Percentiles rank a stretch among this genome's conserved stretches.
phyloP scores from a whole-genome alignment of 1,140 invertebrate species.

The Dinoponera quadriceps region DNA sequence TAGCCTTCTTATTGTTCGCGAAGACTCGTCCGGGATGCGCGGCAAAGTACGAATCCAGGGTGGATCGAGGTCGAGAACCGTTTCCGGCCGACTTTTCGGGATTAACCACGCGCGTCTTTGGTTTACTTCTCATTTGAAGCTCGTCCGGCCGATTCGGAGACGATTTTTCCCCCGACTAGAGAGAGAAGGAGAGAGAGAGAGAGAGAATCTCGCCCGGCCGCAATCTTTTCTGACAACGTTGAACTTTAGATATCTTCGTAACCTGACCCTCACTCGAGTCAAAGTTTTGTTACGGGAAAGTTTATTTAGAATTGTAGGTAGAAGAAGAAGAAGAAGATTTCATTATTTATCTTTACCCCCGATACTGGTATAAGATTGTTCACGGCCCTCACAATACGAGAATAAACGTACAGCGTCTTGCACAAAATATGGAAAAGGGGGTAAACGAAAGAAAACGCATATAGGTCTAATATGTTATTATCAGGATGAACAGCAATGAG shows the following conservation, averaged over 20 bases:
- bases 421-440: no score
- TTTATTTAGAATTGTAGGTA: not conserved
- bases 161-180: not conserved
- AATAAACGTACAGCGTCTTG: no score
- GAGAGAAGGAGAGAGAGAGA: no score
- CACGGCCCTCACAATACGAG: no score
- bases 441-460: no score
- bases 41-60: not conserved
- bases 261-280: not conserved
- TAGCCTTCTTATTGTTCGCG: conserved; percentile 30
- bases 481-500: no score
- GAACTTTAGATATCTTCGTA: conserved; percentile 23
- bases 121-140: conserved; percentile 35
- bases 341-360: not conserved
- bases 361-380: not conserved
- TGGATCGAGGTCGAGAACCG: not conserved
- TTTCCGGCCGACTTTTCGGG: not conserved
- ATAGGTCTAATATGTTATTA: no score
- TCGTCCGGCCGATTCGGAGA: not conserved
- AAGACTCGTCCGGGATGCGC: not conserved
- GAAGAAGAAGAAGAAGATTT: not conserved
- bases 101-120: not conserved
- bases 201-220: not conserved
- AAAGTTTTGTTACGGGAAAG: not conserved
- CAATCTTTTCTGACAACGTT: not conserved